These are phyloP conservation scores for Accipiter virgatus DNA, from an alignment of 2,113 vertebrate genomes.

Conservation along the genomic window DNA sequence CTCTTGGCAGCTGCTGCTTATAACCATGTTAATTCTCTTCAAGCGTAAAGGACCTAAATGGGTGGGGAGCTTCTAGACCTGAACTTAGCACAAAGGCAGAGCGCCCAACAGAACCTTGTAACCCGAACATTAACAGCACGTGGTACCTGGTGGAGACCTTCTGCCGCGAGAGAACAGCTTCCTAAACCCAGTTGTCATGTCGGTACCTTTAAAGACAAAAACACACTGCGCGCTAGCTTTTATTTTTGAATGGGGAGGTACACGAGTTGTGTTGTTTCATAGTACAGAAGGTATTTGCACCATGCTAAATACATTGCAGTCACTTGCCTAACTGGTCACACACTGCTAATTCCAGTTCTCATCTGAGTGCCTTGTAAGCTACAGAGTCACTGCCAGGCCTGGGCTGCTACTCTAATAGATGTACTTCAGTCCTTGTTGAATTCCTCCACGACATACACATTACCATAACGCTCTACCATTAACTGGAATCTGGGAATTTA, in stretches of 20 bases:
- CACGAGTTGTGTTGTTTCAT: not conserved
- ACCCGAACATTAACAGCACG: accelerated
- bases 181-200: not conserved
- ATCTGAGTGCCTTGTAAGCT: not conserved
- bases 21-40: not conserved
- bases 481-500: not conserved
- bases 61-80: not conserved
- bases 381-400: not conserved
- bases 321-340: not conserved
- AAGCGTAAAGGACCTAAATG: not conserved
- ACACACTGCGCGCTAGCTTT: not conserved
- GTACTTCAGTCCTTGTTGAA: not conserved
- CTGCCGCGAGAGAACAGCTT: not conserved
- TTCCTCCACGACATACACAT: not conserved
- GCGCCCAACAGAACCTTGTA: not conserved
- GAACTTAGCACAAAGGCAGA: not conserved
- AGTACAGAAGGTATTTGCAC: not conserved
- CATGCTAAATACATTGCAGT: not conserved
- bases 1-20: not conserved
- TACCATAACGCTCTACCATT: not conserved
- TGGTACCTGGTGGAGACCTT: not conserved
- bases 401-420: not conserved
- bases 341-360: not conserved
- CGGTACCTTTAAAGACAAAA: not conserved
- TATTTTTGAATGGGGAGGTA: not conserved